Evolutionary conservation across 2,888 invertebrate species (phyloP).

Genomic region (Hypercompe scribonia): DNA sequence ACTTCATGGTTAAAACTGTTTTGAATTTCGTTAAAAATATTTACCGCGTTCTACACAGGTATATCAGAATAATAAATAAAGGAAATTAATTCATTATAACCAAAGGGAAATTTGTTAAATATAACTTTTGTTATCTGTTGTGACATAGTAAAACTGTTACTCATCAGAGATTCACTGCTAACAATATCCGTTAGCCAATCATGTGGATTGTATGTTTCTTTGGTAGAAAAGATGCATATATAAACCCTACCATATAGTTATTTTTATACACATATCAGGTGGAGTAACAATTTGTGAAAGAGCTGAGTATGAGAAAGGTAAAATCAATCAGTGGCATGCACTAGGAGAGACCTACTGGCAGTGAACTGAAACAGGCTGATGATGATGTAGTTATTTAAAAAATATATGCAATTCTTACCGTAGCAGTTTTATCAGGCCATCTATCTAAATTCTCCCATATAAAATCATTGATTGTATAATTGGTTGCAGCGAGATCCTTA

Average conservation of each 20-base stretch:
- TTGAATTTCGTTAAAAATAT: too few relatives aligned
- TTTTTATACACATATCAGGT: too few relatives aligned
- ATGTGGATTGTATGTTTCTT: too few relatives aligned
- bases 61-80: background rate
- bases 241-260: background rate
- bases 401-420: constrained; percentile 79
- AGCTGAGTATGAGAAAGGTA: too few relatives aligned
- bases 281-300: too few relatives aligned
- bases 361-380: too few relatives aligned
- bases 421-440: constrained; percentile 89
- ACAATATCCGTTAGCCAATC: too few relatives aligned
- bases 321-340: too few relatives aligned
- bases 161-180: background rate
- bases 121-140: background rate
- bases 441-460: constrained; percentile 88
- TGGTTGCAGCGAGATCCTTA: constrained; percentile 76
- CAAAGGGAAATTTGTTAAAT: background rate
- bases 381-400: background rate
- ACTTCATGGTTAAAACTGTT: too few relatives aligned
- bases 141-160: background rate
- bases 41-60: too few relatives aligned
- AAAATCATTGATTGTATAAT: constrained; percentile 86
- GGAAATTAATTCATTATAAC: background rate
- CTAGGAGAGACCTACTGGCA: too few relatives aligned
- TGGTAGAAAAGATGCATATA: background rate